Conservation (phyloP, 2,113 vertebrate genomes). For the Alethe diademata region DNA sequence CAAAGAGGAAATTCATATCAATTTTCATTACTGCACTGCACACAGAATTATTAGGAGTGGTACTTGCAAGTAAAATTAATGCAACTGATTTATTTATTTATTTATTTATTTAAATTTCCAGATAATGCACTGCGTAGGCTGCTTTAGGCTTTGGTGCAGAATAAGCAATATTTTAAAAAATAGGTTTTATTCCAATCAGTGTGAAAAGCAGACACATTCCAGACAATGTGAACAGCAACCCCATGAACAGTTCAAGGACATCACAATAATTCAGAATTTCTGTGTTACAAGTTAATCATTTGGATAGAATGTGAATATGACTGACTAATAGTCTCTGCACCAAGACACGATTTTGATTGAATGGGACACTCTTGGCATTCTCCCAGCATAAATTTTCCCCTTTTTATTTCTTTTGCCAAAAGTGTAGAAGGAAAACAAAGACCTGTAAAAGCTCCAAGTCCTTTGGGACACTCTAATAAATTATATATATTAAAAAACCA, state of each 20-base stretch:
- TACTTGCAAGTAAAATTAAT: neutral
- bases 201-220: neutral
- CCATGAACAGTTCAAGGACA: slow-evolving; percentile 24
- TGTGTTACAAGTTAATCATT: slow-evolving; percentile 55
- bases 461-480: neutral
- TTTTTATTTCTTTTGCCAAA: slow-evolving; percentile 39
- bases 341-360: slow-evolving; percentile 57
- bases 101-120: neutral
- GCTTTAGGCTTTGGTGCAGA: neutral
- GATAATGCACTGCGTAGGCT: neutral
- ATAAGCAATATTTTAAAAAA: neutral
- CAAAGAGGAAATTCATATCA: neutral
- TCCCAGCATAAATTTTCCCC: slow-evolving; percentile 15
- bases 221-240: neutral
- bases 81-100: neutral
- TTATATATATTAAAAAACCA: neutral
- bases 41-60: neutral
- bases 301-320: slow-evolving; percentile 30
- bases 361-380: slow-evolving; percentile 6
- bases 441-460: slow-evolving; percentile 5
- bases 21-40: neutral
- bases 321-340: slow-evolving; percentile 39
- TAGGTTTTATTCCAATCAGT: neutral
- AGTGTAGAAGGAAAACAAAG: slow-evolving; percentile 34
- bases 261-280: slow-evolving; percentile 12